phyloP scores from a whole-genome alignment of 2,888 invertebrate species.

The Luperina testacea region DNA sequence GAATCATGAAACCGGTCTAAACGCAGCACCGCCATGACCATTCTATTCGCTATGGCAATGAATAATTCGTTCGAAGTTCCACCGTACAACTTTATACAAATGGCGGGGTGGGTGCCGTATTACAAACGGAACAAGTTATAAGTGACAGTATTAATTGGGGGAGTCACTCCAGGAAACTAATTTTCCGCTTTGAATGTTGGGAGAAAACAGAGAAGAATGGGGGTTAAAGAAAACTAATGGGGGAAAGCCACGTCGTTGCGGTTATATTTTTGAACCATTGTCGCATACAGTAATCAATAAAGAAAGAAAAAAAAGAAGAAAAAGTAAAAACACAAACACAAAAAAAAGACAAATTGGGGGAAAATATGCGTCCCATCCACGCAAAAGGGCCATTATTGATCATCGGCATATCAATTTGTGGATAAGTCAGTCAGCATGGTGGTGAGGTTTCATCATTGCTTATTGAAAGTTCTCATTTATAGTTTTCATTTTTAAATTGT shows the following conservation, averaged over 20 bases:
- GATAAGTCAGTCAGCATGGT: background rate
- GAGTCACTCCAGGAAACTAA: constrained; percentile 43
- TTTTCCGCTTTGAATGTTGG: constrained; percentile 37
- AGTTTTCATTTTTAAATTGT: background rate
- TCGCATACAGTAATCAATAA: background rate
- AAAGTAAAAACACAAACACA: too few species aligned
- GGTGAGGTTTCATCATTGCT: background rate
- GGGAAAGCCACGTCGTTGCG: background rate
- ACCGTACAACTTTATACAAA: constrained; percentile 83
- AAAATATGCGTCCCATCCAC: background rate
- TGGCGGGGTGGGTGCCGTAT: constrained; percentile 76
- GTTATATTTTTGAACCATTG: background rate
- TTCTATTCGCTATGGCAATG: constrained; percentile 81
- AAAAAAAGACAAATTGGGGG: background rate
- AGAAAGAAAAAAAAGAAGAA: too few species aligned
- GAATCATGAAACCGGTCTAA: constrained; percentile 59
- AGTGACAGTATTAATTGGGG: constrained; percentile 62
- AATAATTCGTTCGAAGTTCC: constrained; percentile 85
- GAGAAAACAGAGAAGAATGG: constrained; percentile 24
- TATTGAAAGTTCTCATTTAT: background rate
- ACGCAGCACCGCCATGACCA: constrained; percentile 70
- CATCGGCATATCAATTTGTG: background rate
- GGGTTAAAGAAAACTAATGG: constrained; percentile 10
- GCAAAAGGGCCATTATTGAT: background rate
- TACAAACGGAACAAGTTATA: constrained; percentile 68